Evolutionary conservation across 2,797 vertebrate genomes (phyloP), one percentile per base, ranked within the genome.

Genomic region (Leptatherina wallacei): DNA sequence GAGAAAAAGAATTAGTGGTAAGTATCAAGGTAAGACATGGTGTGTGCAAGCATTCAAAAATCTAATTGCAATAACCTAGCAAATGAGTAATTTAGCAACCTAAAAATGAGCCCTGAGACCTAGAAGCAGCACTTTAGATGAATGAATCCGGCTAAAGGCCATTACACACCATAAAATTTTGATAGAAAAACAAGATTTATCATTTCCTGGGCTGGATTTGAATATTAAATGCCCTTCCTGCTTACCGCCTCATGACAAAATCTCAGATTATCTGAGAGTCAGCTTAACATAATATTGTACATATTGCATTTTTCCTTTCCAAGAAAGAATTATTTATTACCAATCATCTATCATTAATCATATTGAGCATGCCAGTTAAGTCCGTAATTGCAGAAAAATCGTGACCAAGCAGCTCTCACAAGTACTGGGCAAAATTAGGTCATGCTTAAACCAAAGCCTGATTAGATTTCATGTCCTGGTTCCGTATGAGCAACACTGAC

Each of bases 41-140:
- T 79, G 24, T 80, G 83, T 65, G 63, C 72, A 82, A 80, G 84
- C 87, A 80, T 85, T 90, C 88, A 80, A 87, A 93, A 76, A 77
- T 84, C 88, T 93, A 91, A 93, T 93, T 93, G 91, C 89, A 92
- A 94, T 93, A 94, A 94, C 90, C 87, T 91, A 91, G 93, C 91
- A 90, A 92, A 88, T 92, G 88, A 94, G 88, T 92, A 89, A 94
- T 93, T 92, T 88, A 85, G 84, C 80, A 77, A 72, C 83, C 80
- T 87, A 80, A 91, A 90, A 90, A 90, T 57, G 71, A 88, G 83
- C 78, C 83, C 65, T 67, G 86, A 90, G 85, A 91, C 91, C 86
- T 73, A 73, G 77, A 82, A 88, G 78, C 75, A 88, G 78, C 88
- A 90, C 85, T 93, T 89, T 76, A 81, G 78, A 83, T 75, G 85